These are phyloP conservation scores for Decapterus maruadsi DNA, from an alignment of 2,797 vertebrate genomes.

Conservation along the genomic window DNA sequence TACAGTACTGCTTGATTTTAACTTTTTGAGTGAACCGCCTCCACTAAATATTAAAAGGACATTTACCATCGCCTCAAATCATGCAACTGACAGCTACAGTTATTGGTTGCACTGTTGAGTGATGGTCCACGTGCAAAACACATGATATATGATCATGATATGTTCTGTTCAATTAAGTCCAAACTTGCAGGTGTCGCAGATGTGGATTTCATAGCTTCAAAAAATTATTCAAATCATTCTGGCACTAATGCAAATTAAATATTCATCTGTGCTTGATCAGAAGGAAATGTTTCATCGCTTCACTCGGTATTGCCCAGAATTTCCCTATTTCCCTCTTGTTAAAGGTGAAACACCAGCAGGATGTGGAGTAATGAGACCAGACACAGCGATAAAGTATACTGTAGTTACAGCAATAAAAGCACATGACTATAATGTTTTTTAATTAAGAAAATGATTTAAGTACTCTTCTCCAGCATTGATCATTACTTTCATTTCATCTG, in stretches of 20 bases:
- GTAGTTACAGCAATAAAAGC: conserved; percentile 29
- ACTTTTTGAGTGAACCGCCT: neutral
- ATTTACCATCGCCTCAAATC: neutral
- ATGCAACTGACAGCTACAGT: neutral
- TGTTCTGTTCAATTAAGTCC: conserved; percentile 1
- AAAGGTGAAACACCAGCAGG: conserved; percentile 30
- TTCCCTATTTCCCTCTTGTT: conserved; percentile 23
- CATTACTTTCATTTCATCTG: conserved; percentile 55
- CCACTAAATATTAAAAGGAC: neutral
- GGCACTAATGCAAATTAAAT: conserved; percentile 51
- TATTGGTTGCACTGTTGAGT: conserved; percentile 1
- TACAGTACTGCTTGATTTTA: neutral
- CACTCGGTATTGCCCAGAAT: conserved; percentile 19
- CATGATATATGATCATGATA: neutral
- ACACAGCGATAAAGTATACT: neutral
- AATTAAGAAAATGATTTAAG: conserved; percentile 58
- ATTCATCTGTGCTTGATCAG: conserved; percentile 48
- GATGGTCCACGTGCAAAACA: conserved; percentile 1
- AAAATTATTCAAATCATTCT: conserved; percentile 26
- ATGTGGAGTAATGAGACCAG: conserved; percentile 41
- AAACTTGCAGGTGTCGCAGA: conserved; percentile 4
- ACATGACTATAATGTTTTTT: conserved; percentile 57
- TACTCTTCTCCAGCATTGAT: conserved; percentile 20
- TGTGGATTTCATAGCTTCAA: conserved; percentile 22
- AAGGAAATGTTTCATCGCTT: conserved; percentile 30